These are phyloP conservation scores for Sitta europaea DNA, from an alignment of 2,113 vertebrate genomes.

Conservation along the genomic window DNA sequence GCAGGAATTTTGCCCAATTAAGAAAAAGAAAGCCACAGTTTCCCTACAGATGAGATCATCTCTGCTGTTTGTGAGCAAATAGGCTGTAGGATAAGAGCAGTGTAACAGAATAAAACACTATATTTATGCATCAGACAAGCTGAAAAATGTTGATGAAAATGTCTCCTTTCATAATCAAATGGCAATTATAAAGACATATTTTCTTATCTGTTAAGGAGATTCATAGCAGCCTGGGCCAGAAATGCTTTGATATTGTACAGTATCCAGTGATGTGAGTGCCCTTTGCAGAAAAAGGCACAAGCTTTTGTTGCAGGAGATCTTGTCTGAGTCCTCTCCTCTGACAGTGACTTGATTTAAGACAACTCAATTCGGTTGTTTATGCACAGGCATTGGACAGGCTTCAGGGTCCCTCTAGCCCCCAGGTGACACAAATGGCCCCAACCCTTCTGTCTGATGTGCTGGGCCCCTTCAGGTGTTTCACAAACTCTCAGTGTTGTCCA, in stretches of 20 bases:
- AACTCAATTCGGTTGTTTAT: neutral
- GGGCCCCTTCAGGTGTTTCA: neutral
- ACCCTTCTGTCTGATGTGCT: neutral
- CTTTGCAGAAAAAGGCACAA: neutral
- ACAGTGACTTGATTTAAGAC: neutral
- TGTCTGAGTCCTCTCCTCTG: neutral
- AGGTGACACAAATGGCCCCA: neutral
- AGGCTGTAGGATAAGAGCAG: neutral
- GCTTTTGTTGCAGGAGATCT: neutral
- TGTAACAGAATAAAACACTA: too few species aligned
- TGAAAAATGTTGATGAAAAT: slow-evolving; percentile 15
- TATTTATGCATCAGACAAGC: neutral
- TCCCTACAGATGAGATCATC: neutral
- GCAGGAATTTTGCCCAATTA: neutral
- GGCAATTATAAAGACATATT: neutral
- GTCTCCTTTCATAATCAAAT: slow-evolving; percentile 13
- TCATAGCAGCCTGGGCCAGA: neutral
- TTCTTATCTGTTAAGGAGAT: neutral
- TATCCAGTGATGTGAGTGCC: neutral
- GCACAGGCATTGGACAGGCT: neutral
- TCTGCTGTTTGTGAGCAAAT: neutral
- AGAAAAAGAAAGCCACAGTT: neutral
- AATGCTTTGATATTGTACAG: neutral
- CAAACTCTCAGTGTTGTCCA: neutral
- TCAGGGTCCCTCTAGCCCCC: neutral